Conservation (phyloP, 1,140 invertebrate genomes). For the Conus betulinus region DNA sequence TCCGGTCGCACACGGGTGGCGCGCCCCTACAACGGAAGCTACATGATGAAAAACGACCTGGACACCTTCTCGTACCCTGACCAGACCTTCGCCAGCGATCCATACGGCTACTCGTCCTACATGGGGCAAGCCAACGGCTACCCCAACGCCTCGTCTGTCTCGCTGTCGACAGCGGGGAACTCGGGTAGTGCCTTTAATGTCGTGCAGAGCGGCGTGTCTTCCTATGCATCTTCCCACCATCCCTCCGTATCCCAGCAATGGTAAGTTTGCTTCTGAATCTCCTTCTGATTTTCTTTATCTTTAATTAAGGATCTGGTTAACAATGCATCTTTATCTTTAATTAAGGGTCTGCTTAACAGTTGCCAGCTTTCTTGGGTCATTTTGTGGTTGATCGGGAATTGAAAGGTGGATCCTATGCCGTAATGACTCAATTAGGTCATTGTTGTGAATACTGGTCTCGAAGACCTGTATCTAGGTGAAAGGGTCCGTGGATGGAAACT, state of each 20-base stretch:
- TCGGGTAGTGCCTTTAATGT: conserved; percentile 70
- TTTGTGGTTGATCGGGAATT: too few species aligned
- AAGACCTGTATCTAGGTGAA: too few species aligned
- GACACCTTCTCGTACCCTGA: conserved; percentile 58
- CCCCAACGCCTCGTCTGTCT: conserved; percentile 47
- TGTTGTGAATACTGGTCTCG: too few species aligned
- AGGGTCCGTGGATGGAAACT: too few species aligned
- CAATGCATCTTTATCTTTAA: background rate
- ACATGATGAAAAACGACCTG: conserved; percentile 63
- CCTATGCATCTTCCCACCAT: background rate
- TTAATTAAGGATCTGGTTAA: too few species aligned
- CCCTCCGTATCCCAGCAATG: conserved; percentile 43
- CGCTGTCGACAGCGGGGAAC: conserved; percentile 36
- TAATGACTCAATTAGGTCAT: too few species aligned
- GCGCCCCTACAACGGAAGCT: conserved; percentile 38
- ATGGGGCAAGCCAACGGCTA: conserved; percentile 38
- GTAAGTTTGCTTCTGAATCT: background rate
- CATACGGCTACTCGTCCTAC: conserved; percentile 37
- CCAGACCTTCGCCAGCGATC: conserved; percentile 46
- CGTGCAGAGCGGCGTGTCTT: conserved; percentile 57
- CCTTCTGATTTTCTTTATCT: too few species aligned
- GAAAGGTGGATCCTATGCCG: too few species aligned
- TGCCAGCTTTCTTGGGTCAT: too few species aligned
- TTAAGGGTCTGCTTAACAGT: too few species aligned
- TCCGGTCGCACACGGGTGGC: conserved; percentile 52